Evolutionary conservation across 2,113 vertebrate species (phyloP).

Genomic region (Calonectris borealis): DNA sequence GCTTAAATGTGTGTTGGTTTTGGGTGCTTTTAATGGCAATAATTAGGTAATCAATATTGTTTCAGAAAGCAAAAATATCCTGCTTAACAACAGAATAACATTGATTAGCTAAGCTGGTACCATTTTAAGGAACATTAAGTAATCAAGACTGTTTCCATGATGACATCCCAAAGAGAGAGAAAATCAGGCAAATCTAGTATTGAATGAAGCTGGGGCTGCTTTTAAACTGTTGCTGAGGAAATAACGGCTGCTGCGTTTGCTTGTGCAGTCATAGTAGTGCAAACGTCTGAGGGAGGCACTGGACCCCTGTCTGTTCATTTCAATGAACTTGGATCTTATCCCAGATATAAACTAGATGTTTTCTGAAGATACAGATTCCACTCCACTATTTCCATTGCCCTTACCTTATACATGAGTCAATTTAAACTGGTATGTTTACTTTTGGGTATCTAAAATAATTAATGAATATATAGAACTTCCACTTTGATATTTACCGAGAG

Average conservation of each 20-base stretch:
- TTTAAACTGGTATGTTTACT: background rate
- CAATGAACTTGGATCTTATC: background rate
- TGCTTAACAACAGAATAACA: slow-evolving; percentile 52
- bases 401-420: background rate
- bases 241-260: background rate
- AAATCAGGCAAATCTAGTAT: background rate
- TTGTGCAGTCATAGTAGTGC: background rate
- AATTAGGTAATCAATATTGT: slow-evolving; percentile 59
- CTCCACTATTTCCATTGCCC: background rate
- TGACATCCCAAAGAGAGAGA: slow-evolving; percentile 4
- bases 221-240: background rate
- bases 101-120: slow-evolving; percentile 45
- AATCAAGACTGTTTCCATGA: slow-evolving; percentile 36
- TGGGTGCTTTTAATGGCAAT: slow-evolving; percentile 42
- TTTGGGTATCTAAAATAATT: background rate
- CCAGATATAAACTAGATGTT: background rate
- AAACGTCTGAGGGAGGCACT: background rate
- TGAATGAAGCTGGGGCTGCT: background rate
- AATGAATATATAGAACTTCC: background rate
- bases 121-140: slow-evolving; percentile 52
- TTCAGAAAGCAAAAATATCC: slow-evolving; percentile 58
- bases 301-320: background rate
- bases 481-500: background rate
- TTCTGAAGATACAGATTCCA: background rate
- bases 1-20: slow-evolving; percentile 14